phyloP scores from a whole-genome alignment of 2,113 vertebrate species.

The Athene cunicularia region DNA sequence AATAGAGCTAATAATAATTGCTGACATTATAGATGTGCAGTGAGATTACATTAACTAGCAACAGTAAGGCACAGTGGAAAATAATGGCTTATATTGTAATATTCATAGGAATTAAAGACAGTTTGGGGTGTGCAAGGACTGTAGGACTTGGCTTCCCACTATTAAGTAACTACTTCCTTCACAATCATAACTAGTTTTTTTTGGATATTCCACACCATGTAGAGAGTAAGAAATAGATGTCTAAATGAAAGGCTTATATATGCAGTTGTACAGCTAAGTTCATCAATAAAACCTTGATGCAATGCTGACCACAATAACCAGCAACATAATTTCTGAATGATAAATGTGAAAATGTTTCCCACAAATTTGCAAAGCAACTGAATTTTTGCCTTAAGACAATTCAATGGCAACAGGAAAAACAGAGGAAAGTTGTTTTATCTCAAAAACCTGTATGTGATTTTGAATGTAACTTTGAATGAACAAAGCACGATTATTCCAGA shows the following conservation, averaged over 20 bases:
- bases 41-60: background rate
- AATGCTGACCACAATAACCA: background rate
- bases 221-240: background rate
- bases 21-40: background rate
- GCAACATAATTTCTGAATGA: background rate
- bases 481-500: conserved; percentile 39
- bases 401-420: background rate
- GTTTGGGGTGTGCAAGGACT: background rate
- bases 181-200: background rate
- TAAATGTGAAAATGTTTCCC: background rate
- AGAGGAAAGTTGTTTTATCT: background rate
- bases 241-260: background rate
- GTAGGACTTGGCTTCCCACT: background rate
- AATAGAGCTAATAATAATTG: conserved; percentile 1
- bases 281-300: background rate
- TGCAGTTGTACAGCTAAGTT: background rate
- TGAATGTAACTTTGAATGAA: conserved; percentile 31
- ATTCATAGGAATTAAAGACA: background rate
- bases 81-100: background rate
- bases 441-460: conserved; percentile 66
- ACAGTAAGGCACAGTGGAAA: background rate
- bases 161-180: background rate
- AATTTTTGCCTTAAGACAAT: background rate
- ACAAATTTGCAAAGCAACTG: background rate
- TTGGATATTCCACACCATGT: accelerated